Conservation (phyloP, 2,113 vertebrate genomes). For the Oreotrochilus melanogaster region DNA sequence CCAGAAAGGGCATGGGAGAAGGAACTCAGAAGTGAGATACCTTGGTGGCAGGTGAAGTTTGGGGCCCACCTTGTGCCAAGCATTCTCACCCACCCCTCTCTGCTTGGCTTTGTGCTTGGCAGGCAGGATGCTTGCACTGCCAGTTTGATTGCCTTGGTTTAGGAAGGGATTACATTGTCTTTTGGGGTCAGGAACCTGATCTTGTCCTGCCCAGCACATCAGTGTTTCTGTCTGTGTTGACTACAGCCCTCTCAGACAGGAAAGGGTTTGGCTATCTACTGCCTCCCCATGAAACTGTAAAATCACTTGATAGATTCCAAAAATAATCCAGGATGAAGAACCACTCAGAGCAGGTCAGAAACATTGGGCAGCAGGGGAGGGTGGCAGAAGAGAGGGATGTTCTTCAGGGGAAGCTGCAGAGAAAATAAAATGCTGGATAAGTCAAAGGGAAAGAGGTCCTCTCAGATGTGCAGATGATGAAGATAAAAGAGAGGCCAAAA, state of each 20-base stretch:
- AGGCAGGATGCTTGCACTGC: background rate
- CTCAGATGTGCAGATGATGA: background rate
- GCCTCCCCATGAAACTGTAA: background rate
- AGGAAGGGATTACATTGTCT: background rate
- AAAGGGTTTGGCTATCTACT: background rate
- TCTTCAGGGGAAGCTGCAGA: background rate
- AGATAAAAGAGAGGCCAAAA: background rate
- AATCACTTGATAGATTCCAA: background rate
- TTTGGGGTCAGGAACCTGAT: background rate
- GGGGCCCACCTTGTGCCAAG: background rate
- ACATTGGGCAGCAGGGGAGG: background rate
- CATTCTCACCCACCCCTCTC: background rate
- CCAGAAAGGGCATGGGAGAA: background rate
- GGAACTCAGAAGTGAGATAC: background rate
- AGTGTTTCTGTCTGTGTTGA: background rate
- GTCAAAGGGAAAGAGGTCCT: background rate
- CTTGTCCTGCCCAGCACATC: background rate
- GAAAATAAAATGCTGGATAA: background rate
- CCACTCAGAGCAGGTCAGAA: background rate
- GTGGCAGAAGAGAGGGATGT: background rate
- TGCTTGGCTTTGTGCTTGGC: background rate
- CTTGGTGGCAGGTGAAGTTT: accelerated
- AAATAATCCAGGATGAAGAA: background rate
- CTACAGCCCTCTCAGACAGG: background rate
- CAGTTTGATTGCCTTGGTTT: background rate